Base-by-base conservation (phyloP, 2,797 vertebrate genomes). In the Anas bahamensis region DNA sequence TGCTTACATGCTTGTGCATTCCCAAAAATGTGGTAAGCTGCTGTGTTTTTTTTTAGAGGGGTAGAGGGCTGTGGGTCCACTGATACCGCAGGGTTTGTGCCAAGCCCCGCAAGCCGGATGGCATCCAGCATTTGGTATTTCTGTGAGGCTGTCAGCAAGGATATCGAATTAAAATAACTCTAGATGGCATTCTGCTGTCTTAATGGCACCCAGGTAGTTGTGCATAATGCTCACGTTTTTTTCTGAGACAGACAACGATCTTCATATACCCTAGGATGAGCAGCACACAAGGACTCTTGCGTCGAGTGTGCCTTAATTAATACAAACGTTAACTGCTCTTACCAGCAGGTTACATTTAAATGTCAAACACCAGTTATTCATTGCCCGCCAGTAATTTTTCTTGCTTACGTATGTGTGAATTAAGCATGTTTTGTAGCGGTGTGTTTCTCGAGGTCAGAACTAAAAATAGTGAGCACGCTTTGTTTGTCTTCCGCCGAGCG, bases 301-400 rank as follows among this genome's bases (percentile, higher is more conserved):
- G 66, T 64, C 0, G 22, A 92, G 83, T 84, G 52, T 33, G 63
- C 73, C 53, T 92, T 94, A 94, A 94, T 96, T 94, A 96, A 95
- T 93, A 96, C 60, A 78, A 89, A 92, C 82, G 86, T 90, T 94
- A 96, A 85, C 78, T 84, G 59, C 46, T 91, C 61, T 86, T 95
- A 88, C 83, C 94, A 93, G 72, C 74, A 88, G 93, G 64, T 81
- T 76, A 71, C 44, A 79, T 91, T 93, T 93, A 94, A 95, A 96
- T 95, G 94, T 94, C 95, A 94, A 89, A 86, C 53, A 74, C 77
- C 91, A 94, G 83, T 91, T 95, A 92, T 86, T 95, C 83, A 73
- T 92, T 92, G 87, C 77, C 84, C 79, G 44, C 83, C 87, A 95
- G 74, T 95, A 71, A 93, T 93, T 86, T 87, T 86, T 79, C 57